Evolutionary conservation across 2,888 invertebrate species (phyloP).

Genomic region (Conops quadrifasciatus): DNA sequence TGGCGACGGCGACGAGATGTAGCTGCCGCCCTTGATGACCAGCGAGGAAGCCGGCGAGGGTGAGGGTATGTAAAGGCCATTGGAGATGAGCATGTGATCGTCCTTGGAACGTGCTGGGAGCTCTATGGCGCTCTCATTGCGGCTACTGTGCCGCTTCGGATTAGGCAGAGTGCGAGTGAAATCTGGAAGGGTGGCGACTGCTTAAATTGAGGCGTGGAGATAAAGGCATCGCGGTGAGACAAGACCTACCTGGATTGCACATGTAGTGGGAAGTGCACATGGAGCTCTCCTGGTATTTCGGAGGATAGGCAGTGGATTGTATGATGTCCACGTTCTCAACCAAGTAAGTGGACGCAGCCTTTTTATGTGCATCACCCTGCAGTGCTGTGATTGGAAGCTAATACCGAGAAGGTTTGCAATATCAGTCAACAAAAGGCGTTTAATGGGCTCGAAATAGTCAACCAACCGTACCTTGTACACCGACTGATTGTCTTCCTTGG

Average conservation of each 20-base stretch:
- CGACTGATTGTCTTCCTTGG: slow-evolving; percentile 61
- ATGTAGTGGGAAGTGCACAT: slow-evolving; percentile 61
- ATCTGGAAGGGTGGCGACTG: slow-evolving; percentile 43
- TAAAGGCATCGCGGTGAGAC: background rate
- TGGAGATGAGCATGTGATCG: slow-evolving; percentile 62
- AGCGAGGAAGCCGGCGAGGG: slow-evolving; percentile 61
- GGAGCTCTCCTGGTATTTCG: slow-evolving; percentile 62
- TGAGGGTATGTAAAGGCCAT: slow-evolving; percentile 61
- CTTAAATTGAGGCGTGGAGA: background rate
- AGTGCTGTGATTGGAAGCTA: slow-evolving; percentile 59
- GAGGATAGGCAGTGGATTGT: slow-evolving; percentile 61
- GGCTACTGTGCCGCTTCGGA: slow-evolving; percentile 58
- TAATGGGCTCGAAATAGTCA: background rate
- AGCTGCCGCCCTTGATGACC: slow-evolving; percentile 62
- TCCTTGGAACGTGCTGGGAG: slow-evolving; percentile 58
- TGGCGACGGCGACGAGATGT: slow-evolving; percentile 62
- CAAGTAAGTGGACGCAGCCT: slow-evolving; percentile 61
- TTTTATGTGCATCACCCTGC: slow-evolving; percentile 62
- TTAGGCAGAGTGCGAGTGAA: slow-evolving; percentile 63
- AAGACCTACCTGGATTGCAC: slow-evolving; percentile 49
- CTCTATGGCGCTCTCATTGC: slow-evolving; percentile 52
- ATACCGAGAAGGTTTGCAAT: slow-evolving; percentile 26
- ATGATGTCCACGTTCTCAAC: slow-evolving; percentile 62
- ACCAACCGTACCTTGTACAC: slow-evolving; percentile 57
- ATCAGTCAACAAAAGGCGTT: background rate